phyloP scores from a whole-genome alignment of 2,888 invertebrate genomes.

The Lissocephala sabroskyi region DNA sequence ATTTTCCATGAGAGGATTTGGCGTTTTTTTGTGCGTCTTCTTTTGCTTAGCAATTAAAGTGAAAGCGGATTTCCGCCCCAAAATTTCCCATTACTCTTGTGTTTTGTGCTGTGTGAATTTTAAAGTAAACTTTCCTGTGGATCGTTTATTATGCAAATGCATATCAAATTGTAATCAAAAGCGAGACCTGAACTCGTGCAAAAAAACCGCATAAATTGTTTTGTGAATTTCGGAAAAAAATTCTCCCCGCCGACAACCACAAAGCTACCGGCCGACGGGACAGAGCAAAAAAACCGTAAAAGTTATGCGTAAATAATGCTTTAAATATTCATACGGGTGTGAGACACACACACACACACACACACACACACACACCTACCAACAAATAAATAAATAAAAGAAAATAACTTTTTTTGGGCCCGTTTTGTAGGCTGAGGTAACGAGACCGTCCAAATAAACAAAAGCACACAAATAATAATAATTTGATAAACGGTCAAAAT shows the following conservation, averaged over 20 bases:
- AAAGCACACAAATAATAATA: neutral
- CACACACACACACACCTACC: neutral
- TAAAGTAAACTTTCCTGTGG: slow-evolving; percentile 3
- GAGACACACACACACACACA: neutral
- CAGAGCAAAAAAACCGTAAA: neutral
- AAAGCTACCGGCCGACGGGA: no score
- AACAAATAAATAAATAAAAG: neutral
- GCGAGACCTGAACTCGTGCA: no score
- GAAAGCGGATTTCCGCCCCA: slow-evolving; percentile 33
- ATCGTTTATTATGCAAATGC: slow-evolving; percentile 16
- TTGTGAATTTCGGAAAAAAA: no score
- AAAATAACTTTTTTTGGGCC: no score
- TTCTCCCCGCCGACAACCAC: no score
- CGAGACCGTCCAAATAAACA: no score
- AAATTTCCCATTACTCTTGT: no score
- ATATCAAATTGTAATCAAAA: neutral
- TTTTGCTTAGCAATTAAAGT: slow-evolving; percentile 33
- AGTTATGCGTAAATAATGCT: slow-evolving; percentile 24
- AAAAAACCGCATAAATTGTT: no score
- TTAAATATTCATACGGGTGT: slow-evolving; percentile 8
- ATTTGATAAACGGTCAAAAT: slow-evolving; percentile 1
- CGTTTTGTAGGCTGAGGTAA: no score
- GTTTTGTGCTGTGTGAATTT: no score
- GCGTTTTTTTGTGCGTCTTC: no score
- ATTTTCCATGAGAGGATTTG: neutral